These are phyloP conservation scores for Nysson spinosus DNA, from an alignment of 2,888 invertebrate genomes.

Conservation along the genomic window DNA sequence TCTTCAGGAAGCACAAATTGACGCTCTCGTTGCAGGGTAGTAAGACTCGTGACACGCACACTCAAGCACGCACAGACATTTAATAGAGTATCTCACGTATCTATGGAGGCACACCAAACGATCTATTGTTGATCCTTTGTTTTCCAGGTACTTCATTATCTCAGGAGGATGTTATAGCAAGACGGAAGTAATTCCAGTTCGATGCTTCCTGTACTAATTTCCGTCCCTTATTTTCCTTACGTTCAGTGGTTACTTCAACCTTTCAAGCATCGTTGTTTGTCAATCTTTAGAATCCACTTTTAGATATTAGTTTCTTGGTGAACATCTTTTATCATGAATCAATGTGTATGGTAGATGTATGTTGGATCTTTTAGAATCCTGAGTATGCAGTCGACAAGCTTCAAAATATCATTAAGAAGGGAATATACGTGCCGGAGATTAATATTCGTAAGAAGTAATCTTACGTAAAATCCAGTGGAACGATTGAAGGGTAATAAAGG, in stretches of 20 bases:
- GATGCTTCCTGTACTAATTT: neutral
- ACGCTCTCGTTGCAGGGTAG: conserved; percentile 9
- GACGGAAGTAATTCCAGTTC: conserved; percentile 31
- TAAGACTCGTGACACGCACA: neutral
- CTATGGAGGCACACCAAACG: conserved; percentile 8
- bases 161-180: conserved; percentile 6
- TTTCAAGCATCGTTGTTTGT: too few relatives aligned
- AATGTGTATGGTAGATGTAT: too few relatives aligned
- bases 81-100: conserved; percentile 7
- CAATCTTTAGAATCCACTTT: too few relatives aligned
- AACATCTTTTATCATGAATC: too few relatives aligned
- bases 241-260: too few relatives aligned
- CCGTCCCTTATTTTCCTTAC: too few relatives aligned
- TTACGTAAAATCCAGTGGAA: neutral
- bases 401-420: neutral
- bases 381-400: neutral
- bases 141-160: conserved; percentile 12
- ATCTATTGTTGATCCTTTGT: conserved; percentile 30
- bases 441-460: neutral
- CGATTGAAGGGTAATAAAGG: too few relatives aligned
- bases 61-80: neutral
- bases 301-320: too few relatives aligned
- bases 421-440: neutral
- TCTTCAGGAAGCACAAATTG: conserved; percentile 14
- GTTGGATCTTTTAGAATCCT: neutral